A percentile compares a stretch with the other conserved stretches of the same genome.
These are phyloP conservation scores for Galeruca laticollis DNA, from an alignment of 2,888 invertebrate genomes.

Conservation along the genomic window DNA sequence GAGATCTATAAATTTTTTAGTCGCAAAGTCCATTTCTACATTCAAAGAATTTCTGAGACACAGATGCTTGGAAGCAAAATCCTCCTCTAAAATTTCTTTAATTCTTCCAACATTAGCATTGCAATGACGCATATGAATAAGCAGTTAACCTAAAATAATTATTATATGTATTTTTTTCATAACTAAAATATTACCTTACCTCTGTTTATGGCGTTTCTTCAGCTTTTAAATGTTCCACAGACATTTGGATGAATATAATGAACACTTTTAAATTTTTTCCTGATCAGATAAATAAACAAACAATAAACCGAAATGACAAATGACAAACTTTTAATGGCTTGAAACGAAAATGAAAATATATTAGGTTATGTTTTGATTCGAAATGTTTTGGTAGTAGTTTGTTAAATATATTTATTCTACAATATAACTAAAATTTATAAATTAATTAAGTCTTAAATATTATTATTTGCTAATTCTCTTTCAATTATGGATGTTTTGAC, in stretches of 20 bases:
- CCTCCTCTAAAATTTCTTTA: no score
- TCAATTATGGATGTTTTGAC: constrained; percentile 41
- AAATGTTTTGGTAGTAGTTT: background rate
- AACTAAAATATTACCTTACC: background rate
- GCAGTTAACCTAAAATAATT: constrained; percentile 18
- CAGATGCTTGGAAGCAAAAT: constrained; percentile 14
- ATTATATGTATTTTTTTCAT: no score
- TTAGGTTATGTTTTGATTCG: background rate
- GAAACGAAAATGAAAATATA: no score
- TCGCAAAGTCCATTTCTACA: constrained; percentile 17
- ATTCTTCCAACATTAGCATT: constrained; percentile 18
- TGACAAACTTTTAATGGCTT: no score
- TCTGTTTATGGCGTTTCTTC: background rate
- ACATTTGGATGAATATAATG: background rate
- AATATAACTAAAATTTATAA: background rate
- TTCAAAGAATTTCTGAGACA: constrained; percentile 14
- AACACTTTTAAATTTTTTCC: background rate
- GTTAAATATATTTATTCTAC: background rate
- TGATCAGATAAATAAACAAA: background rate
- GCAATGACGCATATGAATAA: constrained; percentile 17
- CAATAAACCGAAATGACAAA: constrained; percentile 5
- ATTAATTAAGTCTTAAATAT: background rate
- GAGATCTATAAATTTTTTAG: constrained; percentile 15
- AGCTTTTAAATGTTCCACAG: constrained; percentile 15
- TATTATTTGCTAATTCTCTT: background rate